Base-by-base conservation (phyloP, 1,140 invertebrate genomes). In the Drosophila tristis region DNA sequence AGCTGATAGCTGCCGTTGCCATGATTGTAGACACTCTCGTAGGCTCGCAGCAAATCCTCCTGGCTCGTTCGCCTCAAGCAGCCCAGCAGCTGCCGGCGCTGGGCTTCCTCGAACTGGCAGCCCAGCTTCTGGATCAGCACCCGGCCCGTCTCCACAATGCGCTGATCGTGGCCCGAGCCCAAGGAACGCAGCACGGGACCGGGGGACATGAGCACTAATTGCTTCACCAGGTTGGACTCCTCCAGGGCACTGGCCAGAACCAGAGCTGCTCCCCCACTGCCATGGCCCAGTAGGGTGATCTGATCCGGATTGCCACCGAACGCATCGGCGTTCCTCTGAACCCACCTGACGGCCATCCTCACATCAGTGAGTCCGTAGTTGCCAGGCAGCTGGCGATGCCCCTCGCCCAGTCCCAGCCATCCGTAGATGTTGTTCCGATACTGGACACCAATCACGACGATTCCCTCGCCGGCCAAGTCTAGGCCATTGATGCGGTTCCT, bases 301-400 rank as follows among this genome's bases (percentile, higher is more conserved):
- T 93, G 92, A 11, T 93, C 92, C 0, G 94, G 93, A 92, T 97
- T 95, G 5, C 96, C 96, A 2, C 96, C 96, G 80, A 97, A 97
- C 15, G 93, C 92, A 15, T 92, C 92, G 44, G 96, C 95, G 91
- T 97, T 96, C 57, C 95, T 93, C 53, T 94, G 92, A 2, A 96
- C 92, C 96, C 96, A 97, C 15, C 94, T 76, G 13, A 97, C 78
- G 1, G 95, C 95, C 57, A 95, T 85, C 63, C 95, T 94, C 66
- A 96, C 95, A 90, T 97, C 96, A 55, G 95, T 92, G 9, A 96
- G 80, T 2, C 95, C 95, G 25, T 95, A 93, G 85, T 96, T 96
- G 0, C 96, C 96, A 2, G 93, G 89, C 5, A 94, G 84, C 57
- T 93, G 93, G 13, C 92, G 92, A 56, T 93, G 94, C 15, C 78